A percentile compares a stretch with the other conserved stretches of the same genome.
These are phyloP conservation scores for Saccostrea echinata DNA, from an alignment of 1,140 invertebrate genomes.

Conservation along the genomic window DNA sequence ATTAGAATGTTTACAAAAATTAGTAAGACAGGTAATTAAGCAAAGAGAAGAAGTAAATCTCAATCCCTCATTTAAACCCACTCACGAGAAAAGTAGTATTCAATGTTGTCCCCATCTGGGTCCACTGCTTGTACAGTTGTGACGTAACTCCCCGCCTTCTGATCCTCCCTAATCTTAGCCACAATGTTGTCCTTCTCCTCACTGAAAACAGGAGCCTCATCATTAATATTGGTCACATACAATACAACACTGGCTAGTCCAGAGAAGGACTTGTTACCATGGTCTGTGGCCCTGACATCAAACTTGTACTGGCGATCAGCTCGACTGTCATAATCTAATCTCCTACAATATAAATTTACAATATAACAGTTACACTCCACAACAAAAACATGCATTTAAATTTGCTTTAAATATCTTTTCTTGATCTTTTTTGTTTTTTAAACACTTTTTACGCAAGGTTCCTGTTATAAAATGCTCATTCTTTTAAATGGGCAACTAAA, in stretches of 20 bases:
- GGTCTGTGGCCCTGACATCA: conserved; percentile 74
- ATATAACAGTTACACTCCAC: neutral
- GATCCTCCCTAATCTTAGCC: conserved; percentile 94
- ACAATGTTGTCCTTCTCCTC: conserved; percentile 87
- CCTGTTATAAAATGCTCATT: neutral
- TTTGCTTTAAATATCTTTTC: neutral
- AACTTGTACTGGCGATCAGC: conserved; percentile 72
- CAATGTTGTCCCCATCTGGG: conserved; percentile 86
- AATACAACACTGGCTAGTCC: conserved; percentile 87
- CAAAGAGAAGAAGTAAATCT: too few species aligned
- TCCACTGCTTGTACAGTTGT: conserved; percentile 94
- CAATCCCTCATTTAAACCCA: neutral
- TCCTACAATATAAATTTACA: conserved; percentile 56
- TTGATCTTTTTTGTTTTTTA: neutral
- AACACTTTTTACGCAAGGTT: neutral
- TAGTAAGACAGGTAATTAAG: too few species aligned
- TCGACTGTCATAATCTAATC: conserved; percentile 71
- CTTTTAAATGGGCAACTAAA: neutral
- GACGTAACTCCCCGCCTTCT: conserved; percentile 93
- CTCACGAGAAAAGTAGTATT: conserved; percentile 73
- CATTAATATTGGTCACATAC: conserved; percentile 76
- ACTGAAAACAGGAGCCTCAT: conserved; percentile 81
- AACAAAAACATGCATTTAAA: neutral
- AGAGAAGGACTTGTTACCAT: conserved; percentile 81
- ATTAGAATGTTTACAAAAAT: too few species aligned